These are phyloP conservation scores for Pseudochirops corinnae DNA, from an alignment of 2,797 vertebrate species.

Conservation along the genomic window DNA sequence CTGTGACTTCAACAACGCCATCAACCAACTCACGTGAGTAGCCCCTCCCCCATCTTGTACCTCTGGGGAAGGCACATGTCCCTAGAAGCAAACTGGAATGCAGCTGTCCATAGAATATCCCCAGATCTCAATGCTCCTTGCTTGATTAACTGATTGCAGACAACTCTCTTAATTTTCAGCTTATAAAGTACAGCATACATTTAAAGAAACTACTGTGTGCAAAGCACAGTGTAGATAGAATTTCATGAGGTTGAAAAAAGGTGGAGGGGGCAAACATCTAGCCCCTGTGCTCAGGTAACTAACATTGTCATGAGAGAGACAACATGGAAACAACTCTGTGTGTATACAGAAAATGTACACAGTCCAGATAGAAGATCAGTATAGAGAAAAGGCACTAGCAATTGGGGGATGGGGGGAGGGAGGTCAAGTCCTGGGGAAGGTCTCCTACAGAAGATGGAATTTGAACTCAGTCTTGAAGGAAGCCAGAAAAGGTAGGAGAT, in stretches of 20 bases:
- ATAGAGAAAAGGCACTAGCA: not conserved
- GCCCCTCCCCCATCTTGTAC: not conserved
- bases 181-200: not conserved
- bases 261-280: no score
- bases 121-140: not conserved
- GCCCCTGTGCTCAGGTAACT: not conserved
- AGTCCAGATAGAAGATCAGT: not conserved
- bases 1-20: constrained; percentile 98
- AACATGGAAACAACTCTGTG: not conserved
- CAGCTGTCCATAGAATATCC: not conserved
- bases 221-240: not conserved
- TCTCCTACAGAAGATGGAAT: not conserved
- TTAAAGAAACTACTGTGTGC: not conserved
- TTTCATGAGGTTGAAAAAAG: not conserved
- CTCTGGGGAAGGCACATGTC: not conserved
- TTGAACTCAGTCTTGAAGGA: not conserved
- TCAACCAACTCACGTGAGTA: constrained; percentile 98
- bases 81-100: not conserved
- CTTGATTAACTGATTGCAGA: not conserved
- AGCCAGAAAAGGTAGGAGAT: not conserved
- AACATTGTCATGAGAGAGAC: not conserved
- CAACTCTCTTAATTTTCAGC: not conserved
- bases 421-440: not conserved
- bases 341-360: not conserved
- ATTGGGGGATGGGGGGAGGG: not conserved